Conservation (phyloP, 2,797 vertebrate species). For the Lepus oiostolus region DNA sequence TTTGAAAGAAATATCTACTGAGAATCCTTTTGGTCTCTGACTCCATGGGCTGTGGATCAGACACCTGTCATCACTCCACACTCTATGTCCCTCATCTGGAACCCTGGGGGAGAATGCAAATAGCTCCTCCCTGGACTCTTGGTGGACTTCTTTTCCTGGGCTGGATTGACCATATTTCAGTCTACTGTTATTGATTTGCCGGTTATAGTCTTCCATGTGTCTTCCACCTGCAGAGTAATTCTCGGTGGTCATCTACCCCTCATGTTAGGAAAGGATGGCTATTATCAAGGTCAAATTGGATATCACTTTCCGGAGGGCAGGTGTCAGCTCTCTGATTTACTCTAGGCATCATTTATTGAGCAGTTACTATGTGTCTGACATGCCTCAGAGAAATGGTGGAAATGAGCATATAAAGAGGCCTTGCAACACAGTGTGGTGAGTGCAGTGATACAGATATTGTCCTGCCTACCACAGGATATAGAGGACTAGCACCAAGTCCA, state of each 20-base stretch:
- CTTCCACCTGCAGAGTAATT: constrained; percentile 5
- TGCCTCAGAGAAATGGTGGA: not conserved
- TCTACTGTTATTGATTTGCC: not conserved
- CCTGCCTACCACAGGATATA: not conserved
- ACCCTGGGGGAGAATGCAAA: not conserved
- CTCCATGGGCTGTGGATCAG: not conserved
- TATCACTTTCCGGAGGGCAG: not conserved
- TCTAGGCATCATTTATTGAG: not conserved
- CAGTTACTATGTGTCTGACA: not conserved
- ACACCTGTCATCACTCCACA: not conserved
- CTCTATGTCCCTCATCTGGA: not conserved
- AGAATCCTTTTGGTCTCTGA: not conserved
- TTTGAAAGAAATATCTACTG: constrained; percentile 30
- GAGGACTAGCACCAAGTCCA: not conserved
- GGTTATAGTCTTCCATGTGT: not conserved
- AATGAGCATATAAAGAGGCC: not conserved
- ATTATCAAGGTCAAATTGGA: constrained; percentile 18
- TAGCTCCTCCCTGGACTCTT: not conserved
- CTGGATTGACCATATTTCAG: too few species aligned
- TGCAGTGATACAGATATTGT: not conserved
- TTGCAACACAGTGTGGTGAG: not conserved
- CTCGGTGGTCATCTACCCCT: not conserved
- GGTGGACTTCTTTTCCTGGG: not conserved
- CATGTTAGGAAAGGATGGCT: not conserved
- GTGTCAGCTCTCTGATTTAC: not conserved